Evolutionary conservation across 2,113 vertebrate genomes (phyloP), one percentile per base, ranked within the genome.

Genomic region (Coracopsis vasa): DNA sequence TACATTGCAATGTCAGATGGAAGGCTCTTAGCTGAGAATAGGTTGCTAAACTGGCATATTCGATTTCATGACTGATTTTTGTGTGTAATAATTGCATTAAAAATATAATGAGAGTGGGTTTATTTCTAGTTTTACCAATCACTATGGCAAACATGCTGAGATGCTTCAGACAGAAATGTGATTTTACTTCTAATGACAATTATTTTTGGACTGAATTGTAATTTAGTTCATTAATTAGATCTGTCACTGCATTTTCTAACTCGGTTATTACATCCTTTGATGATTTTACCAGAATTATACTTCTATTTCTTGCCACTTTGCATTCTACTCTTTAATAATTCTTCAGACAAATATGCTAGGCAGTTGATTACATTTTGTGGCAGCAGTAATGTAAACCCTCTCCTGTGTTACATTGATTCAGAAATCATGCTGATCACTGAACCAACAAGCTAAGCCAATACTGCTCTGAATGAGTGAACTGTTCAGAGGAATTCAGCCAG

Each of bases 161-260:
- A 67, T 0, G 27, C 91, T 94, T 92, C 87, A 94, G 91, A 95
- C 87, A 96, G 84, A 95, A 95, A 94, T 92, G 88, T 56, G 86
- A 95, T 93, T 95, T 95, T 86, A 84, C 81, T 90, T 96, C 96
- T 97, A 95, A 92, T 94, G 78, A 86, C 94, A 86, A 90, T 85
- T 94, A 96, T 94, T 94, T 94, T 90, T 92, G 73, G 93, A 83
- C 93, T 84, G 88, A 66, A 81, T 95, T 94, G 85, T 87, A 91
- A 94, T 96, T 95, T 91, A 88, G 53, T 92, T 97, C 69, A 27
- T 97, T 96, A 96, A 95, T 97, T 96, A 97, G 90, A 88, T 74
- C 91, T 88, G 74, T 75, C 83, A 88, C 89, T 93, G 90, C 70
- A 67, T 93, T 96, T 97, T 96, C 96, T 90, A 94, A 86, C 91